Base-by-base conservation (phyloP, 2,888 invertebrate species). In the Zonitis immaculata region DNA sequence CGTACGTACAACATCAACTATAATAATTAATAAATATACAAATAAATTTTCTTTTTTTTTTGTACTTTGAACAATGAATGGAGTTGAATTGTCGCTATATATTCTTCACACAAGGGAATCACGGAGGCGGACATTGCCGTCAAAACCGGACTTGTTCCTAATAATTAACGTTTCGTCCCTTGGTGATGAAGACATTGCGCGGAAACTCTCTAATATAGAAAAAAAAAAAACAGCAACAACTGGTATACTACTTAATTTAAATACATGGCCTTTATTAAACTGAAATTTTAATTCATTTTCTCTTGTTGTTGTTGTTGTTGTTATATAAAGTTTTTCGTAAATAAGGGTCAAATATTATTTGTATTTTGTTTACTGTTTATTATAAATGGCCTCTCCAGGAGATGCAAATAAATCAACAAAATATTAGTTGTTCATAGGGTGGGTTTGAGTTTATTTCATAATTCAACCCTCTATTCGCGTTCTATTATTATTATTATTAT, bases 81-180 rank as follows among this genome's bases (percentile, higher is more conserved):
- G 18, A 16, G 9, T 35, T 35, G 35, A 35, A 35, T 35, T 35
- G 35, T 35, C 16, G n/a, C n/a, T n/a, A n/a, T n/a, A n/a, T n/a
- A 35, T 35, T 18, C 16, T 14, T 11, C 18, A 35, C 35, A 35
- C 35, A 35, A 18, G 35, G 35, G 35, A 35, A 35, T 35, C 35
- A 35, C 35, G 14, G 35, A 18, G 7, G 35, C 35, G 69, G 70
- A 69, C 69, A 61, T 66, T 63, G 49, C 62, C 69, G 69, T 72
- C 71, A 67, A 64, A 66, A 63, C 69, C 63, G 73, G 79, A 79
- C 82, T 81, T 82, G 82, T 82, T 79, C 78, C 81, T 80, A 77
- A 74, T 82, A 83, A 82, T 82, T 82, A 83, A 82, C 80, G 76
- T 76, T 66, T 70, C 62, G 75, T 82, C 82, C 80, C 78, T 67